phyloP scores from a whole-genome alignment of 2,888 invertebrate species.

The Mellilla xanthometata region DNA sequence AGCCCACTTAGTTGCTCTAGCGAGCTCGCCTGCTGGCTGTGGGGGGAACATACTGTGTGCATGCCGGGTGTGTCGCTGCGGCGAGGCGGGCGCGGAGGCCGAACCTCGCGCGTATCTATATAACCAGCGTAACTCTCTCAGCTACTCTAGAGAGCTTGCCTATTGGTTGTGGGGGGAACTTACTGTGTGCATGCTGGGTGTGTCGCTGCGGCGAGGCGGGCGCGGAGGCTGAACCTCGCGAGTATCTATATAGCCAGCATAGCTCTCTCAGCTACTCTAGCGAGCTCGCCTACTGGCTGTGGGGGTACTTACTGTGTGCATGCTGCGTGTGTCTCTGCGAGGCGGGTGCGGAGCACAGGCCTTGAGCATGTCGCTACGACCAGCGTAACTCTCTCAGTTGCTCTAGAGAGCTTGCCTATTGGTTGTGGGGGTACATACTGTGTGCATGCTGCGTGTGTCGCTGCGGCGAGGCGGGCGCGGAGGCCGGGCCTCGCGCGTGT shows the following conservation, averaged over 20 bases:
- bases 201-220: slow-evolving; percentile 62
- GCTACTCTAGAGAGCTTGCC: background rate
- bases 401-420: background rate
- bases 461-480: slow-evolving; percentile 70
- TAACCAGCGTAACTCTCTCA: no score
- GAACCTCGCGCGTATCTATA: no score
- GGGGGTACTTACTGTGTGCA: no score
- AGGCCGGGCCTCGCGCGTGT: slow-evolving; percentile 62
- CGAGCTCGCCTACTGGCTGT: slow-evolving; percentile 50
- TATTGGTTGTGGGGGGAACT: background rate
- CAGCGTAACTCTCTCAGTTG: background rate
- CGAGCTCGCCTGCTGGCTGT: slow-evolving; percentile 50
- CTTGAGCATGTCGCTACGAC: no score
- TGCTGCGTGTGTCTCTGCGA: no score
- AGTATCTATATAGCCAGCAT: slow-evolving; percentile 72
- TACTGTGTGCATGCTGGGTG: slow-evolving; percentile 30
- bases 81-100: no score
- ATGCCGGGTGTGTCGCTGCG: no score
- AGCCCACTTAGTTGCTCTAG: slow-evolving; percentile 67
- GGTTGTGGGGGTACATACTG: slow-evolving; percentile 4
- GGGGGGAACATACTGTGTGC: no score
- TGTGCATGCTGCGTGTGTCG: slow-evolving; percentile 35
- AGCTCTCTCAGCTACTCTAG: slow-evolving; percentile 67
- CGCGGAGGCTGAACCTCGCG: slow-evolving; percentile 67
- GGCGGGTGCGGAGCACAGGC: slow-evolving; percentile 37